A percentile compares a stretch with the other conserved stretches of the same genome.
These are phyloP conservation scores for Variabilichromis moorii DNA, from an alignment of 2,113 vertebrate species.

Conservation along the genomic window DNA sequence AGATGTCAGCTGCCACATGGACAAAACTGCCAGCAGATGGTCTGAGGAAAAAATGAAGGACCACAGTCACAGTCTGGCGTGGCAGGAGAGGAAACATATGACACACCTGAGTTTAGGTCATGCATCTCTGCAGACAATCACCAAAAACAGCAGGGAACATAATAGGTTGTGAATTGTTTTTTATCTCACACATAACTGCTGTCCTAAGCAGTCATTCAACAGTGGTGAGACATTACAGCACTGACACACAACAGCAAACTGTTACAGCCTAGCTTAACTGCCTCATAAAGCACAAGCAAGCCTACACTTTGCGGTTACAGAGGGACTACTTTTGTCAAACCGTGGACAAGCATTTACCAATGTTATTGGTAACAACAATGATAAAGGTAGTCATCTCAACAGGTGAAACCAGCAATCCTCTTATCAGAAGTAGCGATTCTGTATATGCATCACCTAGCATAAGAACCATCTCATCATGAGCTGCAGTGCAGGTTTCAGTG, in stretches of 20 bases:
- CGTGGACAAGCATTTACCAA: not conserved
- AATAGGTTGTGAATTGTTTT: not conserved
- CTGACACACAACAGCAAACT: not conserved
- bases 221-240: not conserved
- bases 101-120: not conserved
- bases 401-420: not conserved
- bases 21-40: constrained; percentile 15
- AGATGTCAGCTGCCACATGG: constrained; percentile 34
- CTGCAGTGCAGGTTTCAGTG: not conserved
- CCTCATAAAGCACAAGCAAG: not conserved
- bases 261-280: not conserved
- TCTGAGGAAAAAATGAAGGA: not conserved
- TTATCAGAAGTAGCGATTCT: not conserved
- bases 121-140: not conserved
- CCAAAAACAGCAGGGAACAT: not conserved
- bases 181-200: not conserved
- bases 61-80: not conserved
- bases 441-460: not conserved
- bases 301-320: not conserved
- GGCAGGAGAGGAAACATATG: not conserved
- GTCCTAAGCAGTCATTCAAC: not conserved
- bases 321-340: not conserved
- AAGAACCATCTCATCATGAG: not conserved
- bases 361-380: not conserved
- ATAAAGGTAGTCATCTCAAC: not conserved